Conservation (phyloP, 2,113 vertebrate genomes). For the Chionis minor region DNA sequence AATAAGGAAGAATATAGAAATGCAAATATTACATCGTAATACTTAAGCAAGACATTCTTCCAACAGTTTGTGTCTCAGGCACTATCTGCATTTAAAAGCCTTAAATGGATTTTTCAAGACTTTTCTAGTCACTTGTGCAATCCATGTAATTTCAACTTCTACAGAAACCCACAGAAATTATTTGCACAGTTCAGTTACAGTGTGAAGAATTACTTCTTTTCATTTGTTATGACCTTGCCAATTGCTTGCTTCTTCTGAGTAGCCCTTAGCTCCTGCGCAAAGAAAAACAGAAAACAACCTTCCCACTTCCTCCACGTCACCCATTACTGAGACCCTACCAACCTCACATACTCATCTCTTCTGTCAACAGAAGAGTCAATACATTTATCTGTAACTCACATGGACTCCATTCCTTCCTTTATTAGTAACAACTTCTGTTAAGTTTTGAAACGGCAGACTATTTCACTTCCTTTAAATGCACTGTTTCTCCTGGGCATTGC, state of each 20-base stretch:
- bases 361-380: neutral
- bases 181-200: neutral
- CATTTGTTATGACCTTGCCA: neutral
- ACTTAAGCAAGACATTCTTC: neutral
- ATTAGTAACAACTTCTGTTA: neutral
- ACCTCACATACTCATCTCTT: neutral
- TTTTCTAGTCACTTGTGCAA: neutral
- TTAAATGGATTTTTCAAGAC: neutral
- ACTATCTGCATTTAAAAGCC: neutral
- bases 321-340: fast-evolving
- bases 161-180: neutral
- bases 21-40: neutral
- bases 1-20: neutral
- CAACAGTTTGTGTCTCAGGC: neutral
- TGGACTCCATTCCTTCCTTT: neutral
- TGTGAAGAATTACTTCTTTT: neutral
- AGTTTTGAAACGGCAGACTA: neutral
- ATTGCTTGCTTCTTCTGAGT: neutral
- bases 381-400: neutral
- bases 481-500: neutral
- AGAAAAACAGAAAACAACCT: neutral
- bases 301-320: neutral
- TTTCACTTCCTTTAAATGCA: neutral
- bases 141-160: neutral
- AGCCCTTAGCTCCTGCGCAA: neutral